phyloP scores from a whole-genome alignment of 2,113 vertebrate genomes.

The Phalacrocorax brasilianus region DNA sequence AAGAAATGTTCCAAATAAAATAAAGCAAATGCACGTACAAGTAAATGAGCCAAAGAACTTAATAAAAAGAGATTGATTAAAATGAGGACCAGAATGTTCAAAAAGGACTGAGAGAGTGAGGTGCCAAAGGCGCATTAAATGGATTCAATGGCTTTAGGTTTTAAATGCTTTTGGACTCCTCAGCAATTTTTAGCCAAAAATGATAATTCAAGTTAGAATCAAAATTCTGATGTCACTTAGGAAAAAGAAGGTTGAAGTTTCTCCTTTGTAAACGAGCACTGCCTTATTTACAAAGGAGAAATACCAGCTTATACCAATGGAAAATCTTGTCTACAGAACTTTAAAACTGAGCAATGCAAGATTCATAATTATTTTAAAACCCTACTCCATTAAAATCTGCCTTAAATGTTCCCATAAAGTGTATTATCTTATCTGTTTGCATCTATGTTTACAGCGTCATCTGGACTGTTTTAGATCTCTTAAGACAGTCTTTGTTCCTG shows the following conservation, averaged over 20 bases:
- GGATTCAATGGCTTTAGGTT: constrained; percentile 51
- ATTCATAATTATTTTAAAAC: not conserved
- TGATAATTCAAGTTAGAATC: constrained; percentile 36
- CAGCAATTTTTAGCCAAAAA: constrained; percentile 53
- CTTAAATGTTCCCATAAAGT: not conserved
- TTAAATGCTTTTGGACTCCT: constrained; percentile 54
- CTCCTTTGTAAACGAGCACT: not conserved
- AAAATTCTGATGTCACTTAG: constrained; percentile 46
- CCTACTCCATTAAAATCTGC: not conserved
- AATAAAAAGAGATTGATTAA: constrained; percentile 66
- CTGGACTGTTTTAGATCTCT: not conserved
- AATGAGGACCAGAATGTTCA: constrained; percentile 59
- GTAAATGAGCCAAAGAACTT: constrained; percentile 68
- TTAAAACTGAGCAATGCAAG: not conserved
- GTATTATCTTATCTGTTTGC: not conserved
- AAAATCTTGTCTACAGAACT: not conserved
- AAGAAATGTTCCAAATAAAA: constrained; percentile 60
- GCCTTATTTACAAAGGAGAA: not conserved
- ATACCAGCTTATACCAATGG: not conserved
- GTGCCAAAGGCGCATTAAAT: constrained; percentile 61
- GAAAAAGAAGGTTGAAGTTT: not conserved
- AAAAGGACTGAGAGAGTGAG: constrained; percentile 43
- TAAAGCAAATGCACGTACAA: constrained; percentile 50
- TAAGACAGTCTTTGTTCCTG: not conserved
- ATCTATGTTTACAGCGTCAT: not conserved